phyloP scores from a whole-genome alignment of 2,888 invertebrate species.

The Synanthedon myopaeformis region DNA sequence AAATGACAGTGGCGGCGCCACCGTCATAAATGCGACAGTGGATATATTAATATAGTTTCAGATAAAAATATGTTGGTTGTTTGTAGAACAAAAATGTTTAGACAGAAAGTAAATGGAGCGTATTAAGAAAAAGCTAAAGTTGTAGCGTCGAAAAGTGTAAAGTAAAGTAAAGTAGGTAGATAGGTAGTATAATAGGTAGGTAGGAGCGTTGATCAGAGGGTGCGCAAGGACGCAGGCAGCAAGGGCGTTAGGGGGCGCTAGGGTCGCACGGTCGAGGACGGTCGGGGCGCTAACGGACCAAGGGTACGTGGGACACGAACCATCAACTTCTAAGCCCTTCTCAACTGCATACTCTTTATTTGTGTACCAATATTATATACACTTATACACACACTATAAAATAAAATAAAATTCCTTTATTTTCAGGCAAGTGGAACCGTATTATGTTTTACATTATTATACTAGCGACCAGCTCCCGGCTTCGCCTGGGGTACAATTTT shows the following conservation, averaged over 20 bases:
- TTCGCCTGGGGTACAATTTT: no score
- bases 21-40: no score
- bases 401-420: no score
- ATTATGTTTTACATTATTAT: no score
- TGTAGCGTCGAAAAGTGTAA: background rate
- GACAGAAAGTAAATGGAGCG: no score
- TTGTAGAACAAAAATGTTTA: no score
- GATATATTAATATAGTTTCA: no score
- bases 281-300: slow-evolving; percentile 24
- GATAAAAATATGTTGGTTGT: no score
- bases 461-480: no score
- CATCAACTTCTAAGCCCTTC: slow-evolving; percentile 27
- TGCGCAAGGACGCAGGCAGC: slow-evolving; percentile 49
- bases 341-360: slow-evolving; percentile 20
- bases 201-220: slow-evolving; percentile 18
- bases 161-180: background rate
- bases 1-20: no score
- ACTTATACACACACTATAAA: background rate
- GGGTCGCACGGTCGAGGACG: slow-evolving; percentile 30
- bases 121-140: background rate
- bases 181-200: slow-evolving; percentile 7
- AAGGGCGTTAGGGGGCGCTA: slow-evolving; percentile 35
- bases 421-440: no score
- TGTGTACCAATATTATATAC: slow-evolving; percentile 6
- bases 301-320: slow-evolving; percentile 40